Evolutionary conservation across 1,140 invertebrate species (phyloP).

Genomic region (Amphibalanus amphitrite): DNA sequence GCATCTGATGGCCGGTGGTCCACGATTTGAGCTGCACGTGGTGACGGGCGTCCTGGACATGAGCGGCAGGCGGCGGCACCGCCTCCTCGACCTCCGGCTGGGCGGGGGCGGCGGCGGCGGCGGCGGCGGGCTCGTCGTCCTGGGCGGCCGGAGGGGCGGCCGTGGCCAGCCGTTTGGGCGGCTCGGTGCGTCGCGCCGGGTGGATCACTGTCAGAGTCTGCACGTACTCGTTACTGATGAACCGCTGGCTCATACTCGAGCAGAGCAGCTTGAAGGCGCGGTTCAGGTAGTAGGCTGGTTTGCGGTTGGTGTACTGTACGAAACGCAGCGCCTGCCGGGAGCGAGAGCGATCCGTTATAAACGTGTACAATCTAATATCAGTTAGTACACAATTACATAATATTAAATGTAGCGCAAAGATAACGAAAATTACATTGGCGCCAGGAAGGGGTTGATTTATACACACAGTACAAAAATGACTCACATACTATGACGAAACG

Average conservation of each 20-base stretch:
- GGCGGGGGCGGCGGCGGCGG: no score
- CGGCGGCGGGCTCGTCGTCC: neutral
- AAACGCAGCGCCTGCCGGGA: conserved; percentile 50
- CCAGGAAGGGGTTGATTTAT: no score
- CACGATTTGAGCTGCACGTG: neutral
- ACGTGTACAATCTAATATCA: no score
- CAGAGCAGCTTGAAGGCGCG: conserved; percentile 85
- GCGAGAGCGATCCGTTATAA: conserved; percentile 13
- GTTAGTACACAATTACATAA: no score
- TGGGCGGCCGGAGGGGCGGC: no score
- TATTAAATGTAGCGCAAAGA: no score
- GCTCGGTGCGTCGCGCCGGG: neutral
- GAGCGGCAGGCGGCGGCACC: neutral
- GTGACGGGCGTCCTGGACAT: neutral
- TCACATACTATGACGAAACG: no score
- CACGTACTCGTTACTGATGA: conserved; percentile 85
- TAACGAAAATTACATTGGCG: no score
- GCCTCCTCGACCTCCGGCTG: neutral
- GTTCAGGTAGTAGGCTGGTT: conserved; percentile 84
- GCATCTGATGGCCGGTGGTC: neutral
- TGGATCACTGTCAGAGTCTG: conserved; percentile 50
- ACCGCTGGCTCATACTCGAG: conserved; percentile 77
- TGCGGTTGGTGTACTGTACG: conserved; percentile 81
- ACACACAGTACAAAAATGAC: no score
- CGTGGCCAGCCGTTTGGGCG: neutral